phyloP scores from a whole-genome alignment of 2,113 vertebrate species.

The Halcyon malimbica region DNA sequence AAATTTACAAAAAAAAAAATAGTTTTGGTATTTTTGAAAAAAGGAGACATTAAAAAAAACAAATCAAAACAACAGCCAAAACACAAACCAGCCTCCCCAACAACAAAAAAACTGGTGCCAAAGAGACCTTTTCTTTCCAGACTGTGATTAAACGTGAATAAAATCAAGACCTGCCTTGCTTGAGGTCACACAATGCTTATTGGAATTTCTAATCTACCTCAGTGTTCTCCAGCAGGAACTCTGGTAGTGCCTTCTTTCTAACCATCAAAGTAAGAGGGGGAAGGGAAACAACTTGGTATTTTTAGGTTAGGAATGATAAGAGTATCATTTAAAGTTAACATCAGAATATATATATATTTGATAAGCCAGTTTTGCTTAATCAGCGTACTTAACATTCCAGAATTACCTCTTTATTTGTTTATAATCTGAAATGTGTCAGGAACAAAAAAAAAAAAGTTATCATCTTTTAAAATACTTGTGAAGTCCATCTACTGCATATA shows the following conservation, averaged over 20 bases:
- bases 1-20: not conserved
- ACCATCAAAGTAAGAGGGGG: not conserved
- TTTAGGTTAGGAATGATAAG: not conserved
- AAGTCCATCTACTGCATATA: not conserved
- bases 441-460: not conserved
- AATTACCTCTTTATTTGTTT: not conserved
- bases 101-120: not conserved
- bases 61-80: too few relatives aligned
- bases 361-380: not conserved
- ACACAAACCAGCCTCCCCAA: too few relatives aligned
- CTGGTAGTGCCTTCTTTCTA: slow-evolving; percentile 2
- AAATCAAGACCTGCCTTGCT: slow-evolving; percentile 21
- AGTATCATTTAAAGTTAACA: not conserved
- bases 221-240: not conserved
- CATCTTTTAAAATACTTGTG: not conserved
- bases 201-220: slow-evolving; percentile 43
- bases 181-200: slow-evolving; percentile 10
- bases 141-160: slow-evolving; percentile 1
- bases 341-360: not conserved
- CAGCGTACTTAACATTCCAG: not conserved
- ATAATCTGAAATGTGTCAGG: not conserved
- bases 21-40: not conserved
- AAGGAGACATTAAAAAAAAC: not conserved
- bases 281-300: not conserved
- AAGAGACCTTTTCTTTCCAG: not conserved